Evolutionary conservation across 2,888 invertebrate species (phyloP).

Genomic region (Cyclophora albipunctata): DNA sequence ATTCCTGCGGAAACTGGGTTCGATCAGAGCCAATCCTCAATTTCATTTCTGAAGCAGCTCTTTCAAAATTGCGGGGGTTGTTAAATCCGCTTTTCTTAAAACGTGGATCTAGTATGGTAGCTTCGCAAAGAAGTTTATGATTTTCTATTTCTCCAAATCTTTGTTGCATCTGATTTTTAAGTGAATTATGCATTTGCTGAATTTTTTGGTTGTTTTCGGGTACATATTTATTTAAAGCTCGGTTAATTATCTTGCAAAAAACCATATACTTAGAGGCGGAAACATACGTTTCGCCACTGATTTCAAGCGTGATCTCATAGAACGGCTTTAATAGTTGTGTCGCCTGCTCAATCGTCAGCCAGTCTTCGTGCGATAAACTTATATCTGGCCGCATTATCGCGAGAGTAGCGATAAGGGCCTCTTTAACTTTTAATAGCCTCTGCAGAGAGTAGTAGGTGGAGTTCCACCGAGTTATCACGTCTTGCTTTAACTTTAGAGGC

Average conservation of each 20-base stretch:
- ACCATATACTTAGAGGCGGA: too few species aligned
- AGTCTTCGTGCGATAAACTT: conserved; percentile 1
- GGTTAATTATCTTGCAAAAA: too few species aligned
- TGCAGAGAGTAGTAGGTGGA: conserved; percentile 4
- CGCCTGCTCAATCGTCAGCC: conserved; percentile 7
- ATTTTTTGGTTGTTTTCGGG: too few species aligned
- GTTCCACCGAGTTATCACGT: conserved; percentile 12
- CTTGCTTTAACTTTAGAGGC: conserved; percentile 24
- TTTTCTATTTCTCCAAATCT: background rate
- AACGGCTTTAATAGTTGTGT: conserved; percentile 1
- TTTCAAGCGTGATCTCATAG: background rate
- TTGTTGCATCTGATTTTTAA: background rate
- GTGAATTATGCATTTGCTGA: background rate
- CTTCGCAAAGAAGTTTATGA: background rate
- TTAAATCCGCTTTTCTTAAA: conserved; percentile 1
- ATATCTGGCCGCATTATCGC: conserved; percentile 1
- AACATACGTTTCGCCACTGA: too few species aligned
- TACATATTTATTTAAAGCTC: too few species aligned
- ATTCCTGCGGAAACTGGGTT: background rate
- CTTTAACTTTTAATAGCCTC: conserved; percentile 10
- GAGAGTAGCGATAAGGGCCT: conserved; percentile 4
- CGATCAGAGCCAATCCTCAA: too few species aligned
- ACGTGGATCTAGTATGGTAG: background rate
- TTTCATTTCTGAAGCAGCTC: too few species aligned
- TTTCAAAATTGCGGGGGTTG: background rate